phyloP scores from a whole-genome alignment of 2,888 invertebrate genomes.

The Ophioninae sp. region DNA sequence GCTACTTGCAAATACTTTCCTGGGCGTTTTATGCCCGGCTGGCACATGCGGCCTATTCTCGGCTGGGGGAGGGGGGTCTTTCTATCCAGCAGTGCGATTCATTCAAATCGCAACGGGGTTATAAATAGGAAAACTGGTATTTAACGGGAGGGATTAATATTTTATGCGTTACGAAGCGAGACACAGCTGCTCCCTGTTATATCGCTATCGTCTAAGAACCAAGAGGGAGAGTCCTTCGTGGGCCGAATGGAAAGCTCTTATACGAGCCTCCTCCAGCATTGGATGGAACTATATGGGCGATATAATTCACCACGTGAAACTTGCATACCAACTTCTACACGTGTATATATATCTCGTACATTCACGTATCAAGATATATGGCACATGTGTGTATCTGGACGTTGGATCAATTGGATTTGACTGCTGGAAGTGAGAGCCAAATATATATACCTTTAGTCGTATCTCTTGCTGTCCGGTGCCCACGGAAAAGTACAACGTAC shows the following conservation, averaged over 20 bases:
- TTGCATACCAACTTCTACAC: conserved; percentile 5
- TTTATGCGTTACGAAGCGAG: conserved; percentile 58
- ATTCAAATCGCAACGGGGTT: conserved; percentile 63
- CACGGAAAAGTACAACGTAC: neutral
- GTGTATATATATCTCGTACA: neutral
- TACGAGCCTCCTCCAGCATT: conserved; percentile 38
- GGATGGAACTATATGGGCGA: conserved; percentile 36
- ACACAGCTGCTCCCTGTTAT: conserved; percentile 51
- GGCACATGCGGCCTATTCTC: conserved; percentile 47
- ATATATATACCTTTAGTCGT: neutral
- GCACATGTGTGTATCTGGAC: neutral
- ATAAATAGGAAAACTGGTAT: conserved; percentile 71
- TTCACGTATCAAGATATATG: neutral
- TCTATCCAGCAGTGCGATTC: conserved; percentile 58
- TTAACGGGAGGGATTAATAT: conserved; percentile 65
- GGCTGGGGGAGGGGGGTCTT: conserved; percentile 27
- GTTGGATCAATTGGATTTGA: conserved; percentile 30
- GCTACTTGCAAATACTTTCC: conserved; percentile 43
- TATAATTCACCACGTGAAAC: conserved; percentile 37
- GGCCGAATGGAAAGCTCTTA: conserved; percentile 47
- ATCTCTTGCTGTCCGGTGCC: neutral
- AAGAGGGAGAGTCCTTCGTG: conserved; percentile 54
- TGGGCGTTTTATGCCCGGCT: conserved; percentile 24
- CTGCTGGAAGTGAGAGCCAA: neutral
- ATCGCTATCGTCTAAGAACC: conserved; percentile 46